Base-by-base conservation (phyloP, 2,888 invertebrate species). In the Tetropium fuscum region DNA sequence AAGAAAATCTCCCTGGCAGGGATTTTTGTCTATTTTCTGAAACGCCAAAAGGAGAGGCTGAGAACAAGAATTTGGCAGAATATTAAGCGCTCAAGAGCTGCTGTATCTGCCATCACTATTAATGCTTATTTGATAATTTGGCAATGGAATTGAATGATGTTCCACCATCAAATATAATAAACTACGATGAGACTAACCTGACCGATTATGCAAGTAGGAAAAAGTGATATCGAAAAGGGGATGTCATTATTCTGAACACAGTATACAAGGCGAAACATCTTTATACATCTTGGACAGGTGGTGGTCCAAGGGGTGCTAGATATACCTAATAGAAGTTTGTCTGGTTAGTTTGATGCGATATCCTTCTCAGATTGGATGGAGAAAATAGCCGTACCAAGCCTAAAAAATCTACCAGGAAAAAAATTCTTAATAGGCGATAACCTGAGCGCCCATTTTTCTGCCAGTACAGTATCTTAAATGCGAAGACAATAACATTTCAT, bases 261-360 rank as follows among this genome's bases (percentile, higher is more conserved):
- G 27, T 27, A 2, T 27, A 27, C 22, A 27, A 41, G 41, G 10
- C 16, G 15, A 41, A 20, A 53, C n/a, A n/a, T n/a, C n/a, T n/a
- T n/a, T n/a, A n/a, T n/a, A n/a, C 13, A 11, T 25, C 40, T 7
- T 53, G 53, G 53, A 53, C 40, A 25, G 53, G 15, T 25, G 41
- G 18, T 20, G 41, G 32, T 19, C 30, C 41, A 32, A 40, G 32
- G 18, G 8, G 16, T 32, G n/a, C 53, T 3, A 25, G 41, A 7
- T 53, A 53, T n/a, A n/a, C n/a, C n/a, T n/a, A 53, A 53, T 20
- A 20, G 41, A 15, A 53, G n/a, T 16, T 13, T 11, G n/a, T n/a
- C n/a, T n/a, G n/a, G n/a, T n/a, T n/a, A n/a, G 41, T 40, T 53
- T 53, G 27, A 27, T n/a, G 27, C 27, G 27, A 27, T 27, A 27